Percentiles rank a stretch among this genome's conserved stretches.
Conservation (phyloP, 1,140 invertebrate species). For the Antheraea mylitta region DNA sequence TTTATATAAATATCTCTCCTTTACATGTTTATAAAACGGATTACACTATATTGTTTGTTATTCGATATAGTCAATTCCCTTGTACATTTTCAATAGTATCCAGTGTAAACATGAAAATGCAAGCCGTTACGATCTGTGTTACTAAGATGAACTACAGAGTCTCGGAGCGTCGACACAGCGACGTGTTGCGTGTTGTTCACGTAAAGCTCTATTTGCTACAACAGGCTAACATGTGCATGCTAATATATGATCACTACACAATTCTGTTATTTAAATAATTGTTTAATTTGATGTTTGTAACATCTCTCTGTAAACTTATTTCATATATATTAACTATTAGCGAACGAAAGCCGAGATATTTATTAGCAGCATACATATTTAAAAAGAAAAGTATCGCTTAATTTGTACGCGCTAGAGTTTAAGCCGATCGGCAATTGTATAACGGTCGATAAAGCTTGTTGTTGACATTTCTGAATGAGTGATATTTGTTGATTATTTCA, state of each 20-base stretch:
- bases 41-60: not conserved
- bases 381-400: too few relatives aligned
- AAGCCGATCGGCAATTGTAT: too few relatives aligned
- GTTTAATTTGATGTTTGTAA: not conserved
- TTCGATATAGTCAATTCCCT: not conserved
- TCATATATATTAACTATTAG: too few relatives aligned
- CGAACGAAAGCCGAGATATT: too few relatives aligned
- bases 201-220: not conserved
- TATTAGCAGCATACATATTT: too few relatives aligned
- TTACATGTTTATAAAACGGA: not conserved
- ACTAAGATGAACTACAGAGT: not conserved
- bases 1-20: not conserved
- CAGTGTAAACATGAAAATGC: not conserved
- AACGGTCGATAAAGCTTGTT: too few relatives aligned
- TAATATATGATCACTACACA: not conserved
- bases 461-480: too few relatives aligned
- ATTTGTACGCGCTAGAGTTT: too few relatives aligned
- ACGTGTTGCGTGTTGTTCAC: not conserved
- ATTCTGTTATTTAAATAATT: not conserved
- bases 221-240: not conserved
- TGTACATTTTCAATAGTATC: not conserved
- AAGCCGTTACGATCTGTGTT: too few relatives aligned
- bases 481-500: too few relatives aligned
- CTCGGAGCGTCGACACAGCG: not conserved
- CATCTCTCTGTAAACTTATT: too few relatives aligned